Evolutionary conservation across 2,888 invertebrate genomes (phyloP), one percentile per base, ranked within the genome.

Genomic region (Monopis laevigella): DNA sequence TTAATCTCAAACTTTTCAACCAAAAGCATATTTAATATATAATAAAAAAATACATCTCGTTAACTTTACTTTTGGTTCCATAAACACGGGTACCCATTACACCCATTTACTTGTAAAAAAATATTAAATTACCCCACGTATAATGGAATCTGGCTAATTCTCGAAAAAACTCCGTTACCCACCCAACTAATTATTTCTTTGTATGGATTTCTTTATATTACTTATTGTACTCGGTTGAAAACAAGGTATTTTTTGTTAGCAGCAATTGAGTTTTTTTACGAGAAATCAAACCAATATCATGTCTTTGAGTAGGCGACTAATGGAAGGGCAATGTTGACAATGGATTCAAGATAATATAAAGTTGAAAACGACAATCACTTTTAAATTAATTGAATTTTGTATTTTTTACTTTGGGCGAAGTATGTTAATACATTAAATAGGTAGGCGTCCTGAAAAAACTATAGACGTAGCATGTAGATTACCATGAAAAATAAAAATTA

Each of bases 121-220:
- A 72, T 72, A 78, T 80, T 74, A 74, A 73, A 77, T 80, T 78
- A 77, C 78, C 28, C 56, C 54, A 53, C 53, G 51, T 55, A 67
- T 70, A 75, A 75, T 59, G 59, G 59, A 58, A 55, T 62, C 60
- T 63, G 59, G 59, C 58, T 65, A 62, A 62, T 58, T 48, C 48
- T 49, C 51, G 58, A 71, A 71, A 74, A 74, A 60, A 53, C 54
- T 65, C 77, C 77, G 78, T 73, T 80, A 71, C 53, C 54, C 58
- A 67, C 59, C 69, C 60, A 58, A 58, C 73, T 80, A 80, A 80
- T 80, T 80, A 80, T 71, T 64, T 69, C 59, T 64, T 75, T 77
- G 75, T 75, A 59, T 57, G 58, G 53, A 55, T 62, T 66, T 68
- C 63, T 60, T 52, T 48, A 58, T 65, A 64, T 58, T 63, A 72